Evolutionary conservation across 2,888 invertebrate species (phyloP), one percentile per base, ranked within the genome.

Genomic region (Notodonta ziczac): DNA sequence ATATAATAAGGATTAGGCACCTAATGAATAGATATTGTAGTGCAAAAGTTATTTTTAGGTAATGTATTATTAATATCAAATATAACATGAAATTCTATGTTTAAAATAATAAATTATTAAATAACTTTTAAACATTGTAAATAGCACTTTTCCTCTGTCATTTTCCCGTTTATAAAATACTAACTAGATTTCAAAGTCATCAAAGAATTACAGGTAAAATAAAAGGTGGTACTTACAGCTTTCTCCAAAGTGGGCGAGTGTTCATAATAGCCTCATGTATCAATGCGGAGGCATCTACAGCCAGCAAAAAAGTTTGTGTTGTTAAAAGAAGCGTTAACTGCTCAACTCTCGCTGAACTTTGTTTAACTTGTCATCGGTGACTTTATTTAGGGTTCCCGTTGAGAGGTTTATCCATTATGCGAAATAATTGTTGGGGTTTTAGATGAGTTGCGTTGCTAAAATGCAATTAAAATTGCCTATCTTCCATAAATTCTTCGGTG

Each of bases 251-350:
- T 8, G 8, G 8, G 13, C 53, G 39, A 84, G 87, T 89, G 89
- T 77, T 78, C 68, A 69, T 86, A 87, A 88, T 85, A 72, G 84
- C 80, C 67, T 77, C 78, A 88, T 89, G 88, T 87, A 89, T 89
- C 89, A 88, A 87, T 85, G 82, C 78, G 67, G 71, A 78, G 73
- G 72, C 75, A 74, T 76, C 77, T 67, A 65, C 63, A 73, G 73
- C 67, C 71, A 72, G 80, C 85, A 84, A 87, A 88, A 88, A 86
- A 85, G 76, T 84, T 85, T 73, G 70, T 63, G 60, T 61, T 58
- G 48, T 63, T 60, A 79, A 80, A 81, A 83, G 80, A 74, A 67
- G 72, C 74, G 72, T 75, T 81, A 85, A 86, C 83, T 74, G 84
- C 83, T 73, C 69, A 77, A 80, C 73, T 78, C 76, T 62, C 67